A percentile compares a stretch with the other conserved stretches of the same genome.
Conservation (phyloP, 2,797 vertebrate genomes). For the Gadopsis bispinosus region DNA sequence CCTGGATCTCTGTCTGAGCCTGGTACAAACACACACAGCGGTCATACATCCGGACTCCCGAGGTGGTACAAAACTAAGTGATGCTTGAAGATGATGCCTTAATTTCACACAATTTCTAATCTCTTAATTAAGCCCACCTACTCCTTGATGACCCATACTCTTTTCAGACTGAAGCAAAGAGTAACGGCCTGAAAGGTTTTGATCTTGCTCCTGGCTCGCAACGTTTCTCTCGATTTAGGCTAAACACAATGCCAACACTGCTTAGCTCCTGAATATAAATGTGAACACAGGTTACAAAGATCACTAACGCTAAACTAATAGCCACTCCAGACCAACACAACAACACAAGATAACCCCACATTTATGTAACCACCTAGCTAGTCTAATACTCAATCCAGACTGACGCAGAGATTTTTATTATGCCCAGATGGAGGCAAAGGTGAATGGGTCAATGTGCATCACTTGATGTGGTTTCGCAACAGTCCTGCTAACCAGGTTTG, state of each 20-base stretch:
- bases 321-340: neutral
- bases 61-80: neutral
- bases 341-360: neutral
- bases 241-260: neutral
- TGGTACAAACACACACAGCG: slow-evolving; percentile 64
- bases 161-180: neutral
- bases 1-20: slow-evolving; percentile 96
- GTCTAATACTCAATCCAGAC: neutral
- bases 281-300: neutral
- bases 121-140: neutral
- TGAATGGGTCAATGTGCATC: neutral
- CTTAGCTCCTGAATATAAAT: neutral
- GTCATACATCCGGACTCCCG: slow-evolving; percentile 3
- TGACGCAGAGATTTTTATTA: neutral
- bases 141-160: neutral
- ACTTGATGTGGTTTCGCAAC: neutral
- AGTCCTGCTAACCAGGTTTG: neutral
- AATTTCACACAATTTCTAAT: neutral
- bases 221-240: neutral
- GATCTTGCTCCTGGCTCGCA: neutral
- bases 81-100: neutral
- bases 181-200: neutral
- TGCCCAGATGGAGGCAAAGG: neutral
- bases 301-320: neutral
- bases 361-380: slow-evolving; percentile 8